A percentile compares a stretch with the other conserved stretches of the same genome.
phyloP scores from a whole-genome alignment of 1,140 invertebrate genomes.

The Dryas iulia region DNA sequence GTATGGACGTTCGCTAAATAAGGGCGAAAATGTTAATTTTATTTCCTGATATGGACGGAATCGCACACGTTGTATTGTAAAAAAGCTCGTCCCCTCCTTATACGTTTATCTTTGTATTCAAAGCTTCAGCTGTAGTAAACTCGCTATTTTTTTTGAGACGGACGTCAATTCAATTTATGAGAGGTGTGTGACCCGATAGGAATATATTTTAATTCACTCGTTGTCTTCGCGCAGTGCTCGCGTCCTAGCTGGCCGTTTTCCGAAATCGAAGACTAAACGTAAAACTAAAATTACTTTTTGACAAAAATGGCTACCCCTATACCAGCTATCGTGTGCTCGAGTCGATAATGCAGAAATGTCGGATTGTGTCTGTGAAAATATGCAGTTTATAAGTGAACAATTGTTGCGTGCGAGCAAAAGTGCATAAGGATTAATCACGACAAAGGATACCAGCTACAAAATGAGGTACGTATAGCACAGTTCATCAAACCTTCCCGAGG shows the following conservation, averaged over 20 bases:
- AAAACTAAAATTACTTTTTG: slow-evolving; percentile 63
- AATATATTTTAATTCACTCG: slow-evolving; percentile 67
- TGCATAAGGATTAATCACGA: slow-evolving; percentile 73
- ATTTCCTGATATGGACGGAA: slow-evolving; percentile 44
- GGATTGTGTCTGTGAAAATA: slow-evolving; percentile 70
- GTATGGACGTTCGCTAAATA: slow-evolving; percentile 49
- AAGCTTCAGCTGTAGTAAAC: slow-evolving; percentile 35
- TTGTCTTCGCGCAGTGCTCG: slow-evolving; percentile 60
- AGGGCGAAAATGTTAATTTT: slow-evolving; percentile 58
- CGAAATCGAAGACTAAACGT: slow-evolving; percentile 56
- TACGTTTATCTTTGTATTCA: slow-evolving; percentile 31
- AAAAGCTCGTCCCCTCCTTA: slow-evolving; percentile 30
- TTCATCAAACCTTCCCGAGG: slow-evolving; percentile 63
- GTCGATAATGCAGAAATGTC: slow-evolving; percentile 66
- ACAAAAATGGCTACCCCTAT: slow-evolving; percentile 73
- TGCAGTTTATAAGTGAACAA: slow-evolving; percentile 77
- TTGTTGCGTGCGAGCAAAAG: slow-evolving; percentile 76
- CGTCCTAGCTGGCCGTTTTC: slow-evolving; percentile 61
- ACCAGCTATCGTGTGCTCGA: slow-evolving; percentile 50
- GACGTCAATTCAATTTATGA: slow-evolving; percentile 27
- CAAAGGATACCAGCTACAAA: slow-evolving; percentile 73
- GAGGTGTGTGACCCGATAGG: slow-evolving; percentile 46
- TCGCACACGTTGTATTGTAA: slow-evolving; percentile 38
- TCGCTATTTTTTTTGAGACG: slow-evolving; percentile 24
- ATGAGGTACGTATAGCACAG: slow-evolving; percentile 71